Evolutionary conservation across 2,797 vertebrate species (phyloP), one percentile per base, ranked within the genome.

Genomic region (Sylvilagus floridanus): DNA sequence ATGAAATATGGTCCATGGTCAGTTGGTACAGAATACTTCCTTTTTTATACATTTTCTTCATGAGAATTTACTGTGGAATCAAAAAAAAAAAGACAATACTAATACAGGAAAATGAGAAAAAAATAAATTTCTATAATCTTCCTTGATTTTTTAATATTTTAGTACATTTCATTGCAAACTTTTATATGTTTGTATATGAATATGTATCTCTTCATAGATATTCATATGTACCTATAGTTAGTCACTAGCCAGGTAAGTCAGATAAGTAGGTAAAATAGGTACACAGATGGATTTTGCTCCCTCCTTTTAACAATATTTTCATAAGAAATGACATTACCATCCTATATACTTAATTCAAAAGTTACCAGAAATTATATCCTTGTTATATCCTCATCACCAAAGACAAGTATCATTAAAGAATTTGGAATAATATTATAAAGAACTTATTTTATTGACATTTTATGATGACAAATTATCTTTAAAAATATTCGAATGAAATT

Each of bases 401-500:
- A 69, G n/a, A 62, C 10, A 76, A 66, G 21, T 50, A 90, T 75
- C 19, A 69, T 72, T 77, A 13, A 77, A 71, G 2, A 26, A 1
- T 69, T 57, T 69, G 24, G 32, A 77, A 57, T 60, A 63, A 54
- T 88, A 90, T 37, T 66, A 47, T 21, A 73, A 88, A 75, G 5
- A 24, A 24, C 2, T 81, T 91, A 65, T 97, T 96, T 86, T 73
- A 84, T 35, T 60, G 81, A 83, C 10, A 90, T 50, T 93, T 62
- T 76, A 92, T 93, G 96, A 94, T 96, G 91, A 89, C 37, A 42
- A 66, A 96, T 84, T 96, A 69, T 42, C 96, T 0, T 28, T 88
- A 96, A 94, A 81, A 96, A 96, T 54, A 11, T 26, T 28, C 93
- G 95, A 88, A 73, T 81, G 32, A 98, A 97, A 97, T 75, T 90